Evolutionary conservation across 1,140 invertebrate genomes (phyloP), one percentile per base, ranked within the genome.

Genomic region (Semibalanus balanoides): DNA sequence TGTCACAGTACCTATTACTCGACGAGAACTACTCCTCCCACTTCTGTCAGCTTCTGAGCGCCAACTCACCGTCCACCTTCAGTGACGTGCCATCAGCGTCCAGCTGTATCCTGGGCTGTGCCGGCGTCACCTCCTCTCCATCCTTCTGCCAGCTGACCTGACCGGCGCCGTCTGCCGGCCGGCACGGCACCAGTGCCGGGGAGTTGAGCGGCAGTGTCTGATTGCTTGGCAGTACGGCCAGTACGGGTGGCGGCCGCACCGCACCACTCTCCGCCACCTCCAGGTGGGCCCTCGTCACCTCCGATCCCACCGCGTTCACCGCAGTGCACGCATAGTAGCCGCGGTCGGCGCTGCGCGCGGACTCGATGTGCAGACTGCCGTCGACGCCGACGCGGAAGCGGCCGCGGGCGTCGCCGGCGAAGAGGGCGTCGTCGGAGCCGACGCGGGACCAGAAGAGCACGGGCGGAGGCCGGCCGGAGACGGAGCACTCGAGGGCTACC

Each of bases 241-340:
- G 95, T 76, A 96, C 91, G 30, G 95, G 95, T 0, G 95, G 95
- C 7, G 94, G 93, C 11, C 89, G 86, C 81, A 93, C 90, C 79
- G 91, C 35, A 76, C 76, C 35, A 3, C 9, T 14, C n/a, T 72
- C 70, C 9, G 76, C 77, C 17, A 93, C 86, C 84, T 93, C 89
- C 43, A 96, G 86, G 81, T 89, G 90, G 29, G 92, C 91, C 70
- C 91, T 88, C 9, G 90, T 89, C 35, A 91, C 92, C 35, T 88
- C 89, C 5, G 91, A 93, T 25, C 93, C 94, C 28, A 93, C 92
- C 25, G 91, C 90, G 81, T 91, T 94, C 74, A 95, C 87, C 9
- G 93, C 93, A 71, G 92, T 93, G 82, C 94, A 96, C 0, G 94
- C 90, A 80, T 94, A 91, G 81, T 90, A 92, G 7, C 93, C 94